Conservation (phyloP, 1,140 invertebrate species). For the Dinothrombium tinctorium region DNA sequence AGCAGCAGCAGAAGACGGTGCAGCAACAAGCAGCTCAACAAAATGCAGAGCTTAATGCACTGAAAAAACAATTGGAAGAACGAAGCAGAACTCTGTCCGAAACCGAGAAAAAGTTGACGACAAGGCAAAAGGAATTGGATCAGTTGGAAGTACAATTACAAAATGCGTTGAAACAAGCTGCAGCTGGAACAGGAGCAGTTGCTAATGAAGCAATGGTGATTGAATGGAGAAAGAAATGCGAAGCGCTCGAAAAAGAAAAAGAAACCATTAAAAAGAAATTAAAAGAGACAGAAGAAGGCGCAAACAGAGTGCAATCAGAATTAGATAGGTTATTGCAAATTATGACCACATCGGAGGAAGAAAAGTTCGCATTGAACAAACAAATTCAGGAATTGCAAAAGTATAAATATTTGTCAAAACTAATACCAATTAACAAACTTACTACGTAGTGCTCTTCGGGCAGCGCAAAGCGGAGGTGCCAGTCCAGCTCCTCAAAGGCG, state of each 20-base stretch:
- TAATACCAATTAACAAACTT: too few species aligned
- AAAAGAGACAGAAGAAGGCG: conserved; percentile 6
- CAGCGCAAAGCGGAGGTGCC: too few species aligned
- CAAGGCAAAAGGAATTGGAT: conserved; percentile 68
- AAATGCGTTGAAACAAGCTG: conserved; percentile 11
- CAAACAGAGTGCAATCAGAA: conserved; percentile 14
- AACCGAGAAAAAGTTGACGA: conserved; percentile 50
- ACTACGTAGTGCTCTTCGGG: too few species aligned
- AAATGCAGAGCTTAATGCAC: conserved; percentile 34
- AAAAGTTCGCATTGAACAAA: conserved; percentile 80
- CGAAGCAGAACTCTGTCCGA: conserved; percentile 40
- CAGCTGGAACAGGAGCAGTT: too few species aligned
- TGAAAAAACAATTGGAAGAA: conserved; percentile 29
- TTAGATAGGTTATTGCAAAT: conserved; percentile 69
- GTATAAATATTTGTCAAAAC: too few species aligned
- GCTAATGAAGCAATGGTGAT: conserved; percentile 20
- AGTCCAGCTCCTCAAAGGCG: too few species aligned
- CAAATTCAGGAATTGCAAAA: conserved; percentile 83
- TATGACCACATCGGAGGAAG: conserved; percentile 82
- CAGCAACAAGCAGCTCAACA: conserved; percentile 16
- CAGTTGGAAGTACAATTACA: conserved; percentile 37
- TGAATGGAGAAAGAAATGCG: conserved; percentile 32
- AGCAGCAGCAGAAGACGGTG: conserved; percentile 7
- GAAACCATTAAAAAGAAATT: conserved; percentile 4
- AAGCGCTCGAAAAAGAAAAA: conserved; percentile 39